Base-by-base conservation (phyloP, 2,113 vertebrate genomes). In the Calidris pygmaea region DNA sequence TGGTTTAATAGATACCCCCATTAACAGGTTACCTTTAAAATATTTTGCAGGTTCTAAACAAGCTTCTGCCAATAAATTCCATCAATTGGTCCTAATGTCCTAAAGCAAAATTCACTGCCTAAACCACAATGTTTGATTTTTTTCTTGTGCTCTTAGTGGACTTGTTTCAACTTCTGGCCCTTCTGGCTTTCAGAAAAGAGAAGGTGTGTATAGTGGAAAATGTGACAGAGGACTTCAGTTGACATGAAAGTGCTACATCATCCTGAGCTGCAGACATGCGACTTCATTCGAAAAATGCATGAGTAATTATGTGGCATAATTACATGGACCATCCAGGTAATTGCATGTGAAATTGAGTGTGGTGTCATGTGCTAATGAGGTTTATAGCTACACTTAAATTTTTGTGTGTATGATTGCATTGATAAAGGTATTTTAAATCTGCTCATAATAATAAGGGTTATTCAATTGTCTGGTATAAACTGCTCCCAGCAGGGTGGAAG, bases 341-440 rank as follows among this genome's bases (percentile, higher is more conserved):
- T 93, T 86, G 60, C 83, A 89, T 83, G 76, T 71, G 77, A 93
- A 97, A 96, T 86, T 88, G 91, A 72, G 76, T 65, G 87, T 56
- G 43, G 83, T 93, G 72, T 90, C 90, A 92, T 92, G 73, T 90
- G 88, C 73, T 97, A 89, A 96, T 93, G 63, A 94, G 62, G 66
- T 81, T 94, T 94, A 91, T 56, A 93, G 48, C 80, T 86, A 81
- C 93, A 78, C 50, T 84, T 79, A 87, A 62, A 72, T 72, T 92
- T 94, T 93, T 79, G 70, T 89, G 80, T 90, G 58, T 87, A 23
- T 82, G 76, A 87, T 75, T 93, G 66, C 60, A 93, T 66, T 72
- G 76, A 87, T 92, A 62, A 82, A 76, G 86, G 55, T 89, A 78
- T 76, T 83, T 78, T 68, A 89, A 96, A 86, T 87, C 73, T 79